Evolutionary conservation across 35 echinoderm and acorn worm genomes (phyloP), one percentile per base, ranked within the genome.

Genomic region (Lytechinus pictus): DNA sequence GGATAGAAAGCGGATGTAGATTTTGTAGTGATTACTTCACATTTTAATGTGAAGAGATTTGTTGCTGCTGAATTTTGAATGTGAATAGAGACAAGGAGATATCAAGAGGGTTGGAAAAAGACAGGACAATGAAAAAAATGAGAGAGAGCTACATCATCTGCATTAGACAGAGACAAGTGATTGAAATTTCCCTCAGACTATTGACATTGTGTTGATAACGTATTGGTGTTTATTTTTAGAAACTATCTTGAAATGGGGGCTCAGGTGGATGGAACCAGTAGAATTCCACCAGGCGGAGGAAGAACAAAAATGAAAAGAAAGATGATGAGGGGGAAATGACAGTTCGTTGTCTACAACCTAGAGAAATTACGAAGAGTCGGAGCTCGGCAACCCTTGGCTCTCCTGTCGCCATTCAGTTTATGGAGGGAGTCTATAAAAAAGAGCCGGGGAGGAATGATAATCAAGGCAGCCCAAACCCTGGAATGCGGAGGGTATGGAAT

Each of bases 391-490:
- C 66, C 66, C 66, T 24, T 24, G 66, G 10, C 66, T 24, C 4
- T 79, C 66, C 66, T 79, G 66, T 24, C 66, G 66, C 19, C 66
- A 79, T 79, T 79, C 66, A 79, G 66, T 79, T 79, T 79, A 79
- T 21, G 14, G 61, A 2, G 14, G 61, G 61, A 79, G 66, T 79
- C 66, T 79, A n/a, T 14, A 79, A 79, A 79, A 58, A 79, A 0
- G 66, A 16, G 19, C 66, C 16, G n/a, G 66, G 16, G 14, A 79
- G 66, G 8, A 24, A 79, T 44, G 66, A 79, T 79, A 79, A 79
- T 79, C 66, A 79, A 79, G 66, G n/a, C 16, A 79, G 19, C 66
- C 66, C 21, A 16, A 79, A 27, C 66, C 61, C 66, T 24, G 66
- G 66, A 79, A 79, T 79, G 66, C 66, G 66, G 66, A 44, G 57